A percentile compares a stretch with the other conserved stretches of the same genome.
Evolutionary conservation across 2,113 vertebrate genomes (phyloP).

Genomic region (Dicaeum eximium): DNA sequence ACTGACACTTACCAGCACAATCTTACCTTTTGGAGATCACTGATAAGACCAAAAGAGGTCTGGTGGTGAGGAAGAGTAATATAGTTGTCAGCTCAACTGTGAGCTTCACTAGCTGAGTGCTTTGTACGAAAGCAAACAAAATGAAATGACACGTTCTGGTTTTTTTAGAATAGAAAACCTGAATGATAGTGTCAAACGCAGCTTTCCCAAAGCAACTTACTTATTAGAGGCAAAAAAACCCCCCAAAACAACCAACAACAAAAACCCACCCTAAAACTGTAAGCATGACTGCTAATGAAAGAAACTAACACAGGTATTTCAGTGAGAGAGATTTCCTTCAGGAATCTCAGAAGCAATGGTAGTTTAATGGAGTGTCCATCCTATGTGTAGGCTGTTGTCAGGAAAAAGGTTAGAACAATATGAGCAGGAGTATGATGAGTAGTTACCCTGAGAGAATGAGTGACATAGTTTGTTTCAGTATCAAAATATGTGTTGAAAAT

Average conservation of each 20-base stretch:
- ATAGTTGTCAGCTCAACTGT: neutral
- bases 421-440: neutral
- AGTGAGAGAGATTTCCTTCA: neutral
- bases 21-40: neutral
- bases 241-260: neutral
- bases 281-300: neutral
- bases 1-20: neutral
- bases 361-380: neutral
- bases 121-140: neutral
- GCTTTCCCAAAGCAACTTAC: neutral
- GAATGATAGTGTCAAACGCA: neutral
- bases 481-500: neutral
- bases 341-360: neutral
- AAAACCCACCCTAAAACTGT: neutral
- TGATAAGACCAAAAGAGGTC: neutral
- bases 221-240: accelerated
- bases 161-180: neutral
- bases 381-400: neutral
- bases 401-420: neutral
- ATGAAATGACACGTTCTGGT: neutral
- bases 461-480: neutral
- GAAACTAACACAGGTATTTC: neutral
- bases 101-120: neutral
- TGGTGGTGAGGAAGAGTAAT: neutral
- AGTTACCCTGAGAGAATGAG: neutral